Evolutionary conservation across 2,888 invertebrate genomes (phyloP).

Genomic region (Sphaerophoria rueppellii): DNA sequence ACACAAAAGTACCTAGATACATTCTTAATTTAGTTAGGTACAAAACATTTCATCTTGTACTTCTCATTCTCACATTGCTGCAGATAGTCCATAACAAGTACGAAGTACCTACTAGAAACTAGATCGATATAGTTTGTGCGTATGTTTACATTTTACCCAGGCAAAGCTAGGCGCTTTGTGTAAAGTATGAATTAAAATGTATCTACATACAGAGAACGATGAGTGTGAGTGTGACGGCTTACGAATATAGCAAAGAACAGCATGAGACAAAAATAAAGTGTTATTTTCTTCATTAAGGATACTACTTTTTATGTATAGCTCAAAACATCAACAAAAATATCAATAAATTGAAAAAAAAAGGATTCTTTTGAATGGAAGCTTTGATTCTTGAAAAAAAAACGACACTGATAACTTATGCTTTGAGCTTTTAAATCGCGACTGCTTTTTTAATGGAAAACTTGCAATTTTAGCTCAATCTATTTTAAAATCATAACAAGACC

Average conservation of each 20-base stretch:
- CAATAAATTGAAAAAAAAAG: not conserved
- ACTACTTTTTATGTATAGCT: not conserved
- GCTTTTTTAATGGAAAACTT: not conserved
- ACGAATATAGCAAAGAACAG: not conserved
- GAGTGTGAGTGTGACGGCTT: not conserved
- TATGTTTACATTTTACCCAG: conserved; percentile 26
- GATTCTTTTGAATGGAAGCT: not conserved
- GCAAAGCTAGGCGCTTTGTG: not conserved
- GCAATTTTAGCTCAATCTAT: no score
- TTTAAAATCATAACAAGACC: no score
- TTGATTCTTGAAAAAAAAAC: not conserved
- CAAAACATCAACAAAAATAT: not conserved
- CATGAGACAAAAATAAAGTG: not conserved
- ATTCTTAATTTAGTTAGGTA: conserved; percentile 3
- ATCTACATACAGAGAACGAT: conserved; percentile 5
- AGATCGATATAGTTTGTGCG: conserved; percentile 19
- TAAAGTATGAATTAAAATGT: conserved; percentile 26
- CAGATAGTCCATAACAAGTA: no score
- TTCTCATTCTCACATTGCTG: not conserved
- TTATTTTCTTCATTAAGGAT: not conserved
- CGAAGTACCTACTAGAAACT: not conserved
- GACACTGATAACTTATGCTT: not conserved
- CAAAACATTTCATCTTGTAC: not conserved
- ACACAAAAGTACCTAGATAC: not conserved
- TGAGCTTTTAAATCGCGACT: not conserved